These are phyloP conservation scores for Salminus brasiliensis DNA, from an alignment of 2,113 vertebrate species.

Conservation along the genomic window DNA sequence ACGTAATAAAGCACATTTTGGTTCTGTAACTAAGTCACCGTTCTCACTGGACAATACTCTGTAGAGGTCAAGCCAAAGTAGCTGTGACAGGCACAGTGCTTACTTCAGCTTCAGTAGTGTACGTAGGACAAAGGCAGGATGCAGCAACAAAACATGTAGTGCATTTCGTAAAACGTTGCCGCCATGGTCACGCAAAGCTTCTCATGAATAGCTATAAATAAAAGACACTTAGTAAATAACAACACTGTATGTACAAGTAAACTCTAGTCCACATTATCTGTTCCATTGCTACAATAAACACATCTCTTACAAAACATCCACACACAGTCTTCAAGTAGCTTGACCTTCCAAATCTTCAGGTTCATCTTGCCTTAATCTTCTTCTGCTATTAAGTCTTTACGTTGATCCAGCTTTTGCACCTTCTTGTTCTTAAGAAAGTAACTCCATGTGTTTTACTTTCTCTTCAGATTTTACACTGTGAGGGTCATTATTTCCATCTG, in stretches of 20 bases:
- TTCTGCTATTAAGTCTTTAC: background rate
- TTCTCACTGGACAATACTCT: slow-evolving; percentile 51
- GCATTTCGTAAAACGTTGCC: slow-evolving; percentile 64
- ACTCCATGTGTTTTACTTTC: slow-evolving; percentile 31
- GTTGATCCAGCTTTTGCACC: background rate
- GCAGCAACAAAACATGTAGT: slow-evolving; percentile 54
- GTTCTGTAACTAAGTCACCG: slow-evolving; percentile 59
- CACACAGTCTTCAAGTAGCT: slow-evolving; percentile 13
- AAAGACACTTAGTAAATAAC: slow-evolving; percentile 64
- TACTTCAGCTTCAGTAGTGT: slow-evolving; percentile 52
- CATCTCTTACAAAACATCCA: slow-evolving; percentile 22
- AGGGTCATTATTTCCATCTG: slow-evolving; percentile 1
- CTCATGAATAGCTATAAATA: slow-evolving; percentile 66
- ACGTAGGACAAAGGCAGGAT: slow-evolving; percentile 47
- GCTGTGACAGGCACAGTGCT: slow-evolving; percentile 29
- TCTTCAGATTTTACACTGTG: slow-evolving; percentile 13
- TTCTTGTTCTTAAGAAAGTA: slow-evolving; percentile 46
- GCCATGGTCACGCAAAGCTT: slow-evolving; percentile 66
- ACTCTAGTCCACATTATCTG: slow-evolving; percentile 53
- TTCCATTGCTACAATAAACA: slow-evolving; percentile 36
- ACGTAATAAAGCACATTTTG: slow-evolving; percentile 71
- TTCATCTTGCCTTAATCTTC: background rate
- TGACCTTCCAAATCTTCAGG: no score
- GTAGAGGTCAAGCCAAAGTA: slow-evolving; percentile 40
- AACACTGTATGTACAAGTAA: slow-evolving; percentile 75